Percentiles rank a stretch among this genome's conserved stretches.
Evolutionary conservation across 2,888 invertebrate genomes (phyloP).

Genomic region (Drosophila emarginata): DNA sequence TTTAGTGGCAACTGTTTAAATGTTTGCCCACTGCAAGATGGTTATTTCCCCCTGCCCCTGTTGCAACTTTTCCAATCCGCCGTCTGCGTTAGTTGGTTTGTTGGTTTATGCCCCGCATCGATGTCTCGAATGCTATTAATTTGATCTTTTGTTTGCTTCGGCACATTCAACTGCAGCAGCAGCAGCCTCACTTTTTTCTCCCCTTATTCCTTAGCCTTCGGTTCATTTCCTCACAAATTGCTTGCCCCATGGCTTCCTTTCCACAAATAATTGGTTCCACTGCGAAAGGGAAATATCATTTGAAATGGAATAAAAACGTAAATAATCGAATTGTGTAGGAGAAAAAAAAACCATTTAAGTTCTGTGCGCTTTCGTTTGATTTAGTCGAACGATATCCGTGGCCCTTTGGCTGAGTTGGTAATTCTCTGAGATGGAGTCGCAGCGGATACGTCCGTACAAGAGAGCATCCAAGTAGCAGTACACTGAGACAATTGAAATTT

Average conservation of each 20-base stretch:
- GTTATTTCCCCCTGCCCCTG: neutral
- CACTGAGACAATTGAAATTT: neutral
- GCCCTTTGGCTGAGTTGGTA: slow-evolving; percentile 18
- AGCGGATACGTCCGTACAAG: neutral
- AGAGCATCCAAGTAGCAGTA: neutral
- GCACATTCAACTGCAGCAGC: slow-evolving; percentile 26
- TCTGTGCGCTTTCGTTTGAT: slow-evolving; percentile 47
- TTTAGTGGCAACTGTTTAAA: slow-evolving; percentile 56
- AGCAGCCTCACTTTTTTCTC: slow-evolving; percentile 34
- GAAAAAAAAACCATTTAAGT: slow-evolving; percentile 61
- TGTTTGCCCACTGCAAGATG: slow-evolving; percentile 51
- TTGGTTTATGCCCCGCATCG: slow-evolving; percentile 14
- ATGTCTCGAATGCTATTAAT: slow-evolving; percentile 55
- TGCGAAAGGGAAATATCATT: slow-evolving; percentile 67
- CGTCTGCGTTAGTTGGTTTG: slow-evolving; percentile 58
- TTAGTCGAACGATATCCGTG: slow-evolving; percentile 27
- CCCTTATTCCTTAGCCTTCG: slow-evolving; percentile 25
- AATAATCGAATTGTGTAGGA: slow-evolving; percentile 78
- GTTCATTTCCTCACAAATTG: slow-evolving; percentile 47
- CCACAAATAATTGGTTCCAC: slow-evolving; percentile 70
- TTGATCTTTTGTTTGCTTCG: slow-evolving; percentile 70
- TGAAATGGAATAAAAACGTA: slow-evolving; percentile 67
- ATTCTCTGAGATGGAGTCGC: slow-evolving; percentile 17
- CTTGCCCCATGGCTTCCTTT: slow-evolving; percentile 41
- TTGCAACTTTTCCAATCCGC: neutral